Percentiles rank a stretch among this genome's conserved stretches.
Conservation (phyloP, 1,140 invertebrate genomes). For the Bombus sibiricus region DNA sequence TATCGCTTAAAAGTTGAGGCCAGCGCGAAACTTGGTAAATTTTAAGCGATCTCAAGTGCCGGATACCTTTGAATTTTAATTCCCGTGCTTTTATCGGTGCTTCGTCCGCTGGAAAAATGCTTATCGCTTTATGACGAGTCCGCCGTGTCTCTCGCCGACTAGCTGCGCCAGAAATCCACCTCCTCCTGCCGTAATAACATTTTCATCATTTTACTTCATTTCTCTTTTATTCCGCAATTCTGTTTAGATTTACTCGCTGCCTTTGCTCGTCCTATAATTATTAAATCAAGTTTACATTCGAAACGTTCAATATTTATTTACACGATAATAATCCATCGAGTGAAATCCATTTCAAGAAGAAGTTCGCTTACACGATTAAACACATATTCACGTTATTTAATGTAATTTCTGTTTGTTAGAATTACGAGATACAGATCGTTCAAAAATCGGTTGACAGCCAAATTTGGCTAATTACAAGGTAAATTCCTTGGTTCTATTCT, state of each 20-base stretch:
- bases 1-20: constrained; percentile 61
- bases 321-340: not conserved
- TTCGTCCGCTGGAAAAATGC: constrained; percentile 49
- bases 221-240: not conserved
- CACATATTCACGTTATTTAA: not conserved
- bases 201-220: not conserved
- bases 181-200: not conserved
- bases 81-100: constrained; percentile 38
- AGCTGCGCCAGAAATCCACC: constrained; percentile 22
- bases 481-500: not conserved
- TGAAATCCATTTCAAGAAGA: not conserved
- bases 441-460: not conserved
- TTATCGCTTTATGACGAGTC: constrained; percentile 56
- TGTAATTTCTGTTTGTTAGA: too few species aligned
- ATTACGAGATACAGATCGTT: too few species aligned
- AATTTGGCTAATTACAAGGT: not conserved
- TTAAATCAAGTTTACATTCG: not conserved
- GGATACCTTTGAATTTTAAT: constrained; percentile 69
- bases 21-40: constrained; percentile 64
- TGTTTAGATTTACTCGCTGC: too few species aligned
- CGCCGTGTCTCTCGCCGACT: constrained; percentile 26
- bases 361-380: not conserved
- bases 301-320: not conserved
- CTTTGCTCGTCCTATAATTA: not conserved
- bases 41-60: constrained; percentile 59